Conservation (phyloP, 1,140 invertebrate genomes). For the Penaeus indicus region DNA sequence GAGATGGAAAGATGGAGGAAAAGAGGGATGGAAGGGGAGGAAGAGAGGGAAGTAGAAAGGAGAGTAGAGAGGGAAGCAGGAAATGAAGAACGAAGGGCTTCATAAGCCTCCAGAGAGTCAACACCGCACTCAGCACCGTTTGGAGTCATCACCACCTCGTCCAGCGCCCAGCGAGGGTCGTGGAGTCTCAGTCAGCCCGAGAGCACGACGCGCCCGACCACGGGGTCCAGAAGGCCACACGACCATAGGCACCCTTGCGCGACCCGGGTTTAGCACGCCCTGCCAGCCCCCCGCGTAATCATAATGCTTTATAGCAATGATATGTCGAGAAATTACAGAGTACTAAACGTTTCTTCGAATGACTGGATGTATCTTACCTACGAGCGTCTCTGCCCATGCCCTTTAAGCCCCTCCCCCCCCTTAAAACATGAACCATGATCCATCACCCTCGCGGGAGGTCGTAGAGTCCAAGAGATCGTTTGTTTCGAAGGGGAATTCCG, state of each 20-base stretch:
- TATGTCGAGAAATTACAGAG: conserved; percentile 52
- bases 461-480: neutral
- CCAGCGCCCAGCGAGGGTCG: too few species aligned
- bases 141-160: too few species aligned
- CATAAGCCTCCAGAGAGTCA: too few species aligned
- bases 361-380: conserved; percentile 24
- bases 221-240: conserved; percentile 2
- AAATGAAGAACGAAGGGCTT: too few species aligned
- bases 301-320: conserved; percentile 60
- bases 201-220: too few species aligned
- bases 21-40: neutral
- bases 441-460: conserved; percentile 3
- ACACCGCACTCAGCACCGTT: too few species aligned
- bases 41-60: too few species aligned
- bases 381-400: conserved; percentile 18
- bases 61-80: too few species aligned
- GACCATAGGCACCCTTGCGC: neutral
- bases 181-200: too few species aligned
- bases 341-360: conserved; percentile 56
- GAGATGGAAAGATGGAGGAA: neutral
- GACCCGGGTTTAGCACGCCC: conserved; percentile 11
- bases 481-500: neutral
- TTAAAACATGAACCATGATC: conserved; percentile 1
- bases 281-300: conserved; percentile 14
- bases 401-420: neutral